Evolutionary conservation across 2,113 vertebrate species (phyloP), one percentile per base, ranked within the genome.

Genomic region (Aviceda subcristata): DNA sequence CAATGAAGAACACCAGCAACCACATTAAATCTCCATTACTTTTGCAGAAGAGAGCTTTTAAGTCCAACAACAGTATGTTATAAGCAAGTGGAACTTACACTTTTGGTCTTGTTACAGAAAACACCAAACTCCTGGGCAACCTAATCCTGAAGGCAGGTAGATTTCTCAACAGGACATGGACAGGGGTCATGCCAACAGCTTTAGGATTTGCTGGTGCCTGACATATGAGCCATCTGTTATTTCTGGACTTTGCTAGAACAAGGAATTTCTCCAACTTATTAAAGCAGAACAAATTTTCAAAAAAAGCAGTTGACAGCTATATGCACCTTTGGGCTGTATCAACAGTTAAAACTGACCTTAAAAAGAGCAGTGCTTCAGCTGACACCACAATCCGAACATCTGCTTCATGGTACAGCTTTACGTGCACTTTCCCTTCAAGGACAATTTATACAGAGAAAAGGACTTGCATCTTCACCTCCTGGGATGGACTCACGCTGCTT

Each of bases 401-500:
- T 96, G 92, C 67, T 73, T 94, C 56, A 12, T 20, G 76, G 64
- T 55, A 41, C 79, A 74, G 76, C 38, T 93, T 90, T 45, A 86
- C 53, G n/a, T 66, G 43, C 55, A 34, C 85, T 88, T 92, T 76
- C 67, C n/a, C 71, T 96, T 97, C 91, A 95, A 97, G 95, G 95
- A 92, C 92, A 80, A 86, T 85, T 90, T 90, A 76, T 73, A 82
- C 72, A 84, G 86, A 75, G 80, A 68, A 94, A 86, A 92, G 77
- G 87, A 92, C 64, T 89, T 91, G 80, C 55, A 95, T 81, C 76
- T 89, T 77, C 84, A 86, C 69, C 93, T 93, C 92, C 94, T 15
- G 39, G 89, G 93, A 93, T 0, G 80, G 81, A 60, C 73, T 95
- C 96, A 71, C 0, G 51, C 92, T 94, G 96, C 59, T 94, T 90